Evolutionary conservation across 2,797 vertebrate species (phyloP).

Genomic region (Sebastes steindachneri): DNA sequence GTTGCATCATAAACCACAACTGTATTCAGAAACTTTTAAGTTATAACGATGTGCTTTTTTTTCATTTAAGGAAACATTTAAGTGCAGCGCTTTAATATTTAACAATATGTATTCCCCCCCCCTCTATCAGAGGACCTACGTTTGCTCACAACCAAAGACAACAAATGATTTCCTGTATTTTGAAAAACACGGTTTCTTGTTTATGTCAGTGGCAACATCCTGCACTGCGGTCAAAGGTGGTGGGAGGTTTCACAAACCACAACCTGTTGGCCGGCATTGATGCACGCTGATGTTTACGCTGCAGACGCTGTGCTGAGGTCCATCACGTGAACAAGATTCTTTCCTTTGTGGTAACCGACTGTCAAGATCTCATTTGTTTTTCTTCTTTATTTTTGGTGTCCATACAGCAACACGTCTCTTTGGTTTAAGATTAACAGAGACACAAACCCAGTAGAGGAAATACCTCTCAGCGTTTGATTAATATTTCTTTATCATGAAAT

Average conservation of each 20-base stretch:
- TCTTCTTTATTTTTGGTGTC: conserved; percentile 14
- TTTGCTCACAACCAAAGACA: conserved; percentile 60
- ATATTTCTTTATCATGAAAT: conserved; percentile 18
- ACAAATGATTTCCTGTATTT: conserved; percentile 52
- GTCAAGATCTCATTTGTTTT: conserved; percentile 11
- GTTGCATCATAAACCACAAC: background rate
- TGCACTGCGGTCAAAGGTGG: conserved; percentile 41
- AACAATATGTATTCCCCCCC: background rate
- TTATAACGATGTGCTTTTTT: background rate
- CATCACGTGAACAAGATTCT: background rate
- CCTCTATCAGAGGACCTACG: background rate
- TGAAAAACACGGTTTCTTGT: conserved; percentile 3
- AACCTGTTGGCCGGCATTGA: conserved; percentile 38
- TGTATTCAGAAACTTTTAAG: background rate
- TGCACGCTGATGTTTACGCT: conserved; percentile 5
- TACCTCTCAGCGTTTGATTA: background rate
- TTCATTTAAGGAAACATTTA: background rate
- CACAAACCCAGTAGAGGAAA: background rate
- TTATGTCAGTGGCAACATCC: background rate
- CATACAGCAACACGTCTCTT: conserved; percentile 18
- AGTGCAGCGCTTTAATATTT: background rate
- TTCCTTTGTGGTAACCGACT: background rate
- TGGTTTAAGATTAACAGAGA: conserved; percentile 22
- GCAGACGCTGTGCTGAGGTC: conserved; percentile 10
- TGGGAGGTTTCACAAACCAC: conserved; percentile 25